Evolutionary conservation across 1,140 invertebrate genomes (phyloP), one percentile per base, ranked within the genome.

Genomic region (Neomicropteryx cornuta): DNA sequence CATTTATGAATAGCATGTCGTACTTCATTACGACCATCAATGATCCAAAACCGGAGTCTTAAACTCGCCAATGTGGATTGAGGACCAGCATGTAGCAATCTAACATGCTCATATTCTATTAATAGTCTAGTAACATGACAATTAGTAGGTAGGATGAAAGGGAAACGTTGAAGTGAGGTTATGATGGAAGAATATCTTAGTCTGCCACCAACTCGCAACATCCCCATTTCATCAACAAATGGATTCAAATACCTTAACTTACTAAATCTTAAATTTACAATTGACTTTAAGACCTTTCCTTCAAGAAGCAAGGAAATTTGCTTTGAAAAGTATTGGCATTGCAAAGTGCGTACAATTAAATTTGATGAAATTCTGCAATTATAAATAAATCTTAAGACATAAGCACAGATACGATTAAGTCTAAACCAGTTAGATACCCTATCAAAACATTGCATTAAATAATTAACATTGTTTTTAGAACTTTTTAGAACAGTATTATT

Each of bases 171-270:
- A 38, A 30, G 46, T 33, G 18, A 36, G 39, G 13, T 46, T 10
- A 17, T 46, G 33, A 14, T 39, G n/a, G n/a, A 17, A 3, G 55
- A 37, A 21, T 56, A 30, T 5, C 34, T n/a, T 3, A 60, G 21
- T 40, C 60, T 32, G 3, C 56, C 51, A 11, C 55, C 56, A 8
- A 60, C 54, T n/a, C 58, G 35, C 10, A 62, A 18, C 18, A 57
- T 19, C 4, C 51, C 51, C 1, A 45, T 11, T 13, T 50, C 4
- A 40, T 59, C 56, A 13, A 68, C 11, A 41, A 65, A 65, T 21
- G 56, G 55, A 30, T 34, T 46, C n/a, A 60, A 41, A 14, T 23
- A 36, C 23, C 21, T 11, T 23, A 48, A 19, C 34, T 41, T 8
- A 27, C 23, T 27, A 8, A 27, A 8, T 27, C 13, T 8, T 8